These are phyloP conservation scores for Danionella dracula DNA, from an alignment of 2,797 vertebrate species.

Conservation along the genomic window DNA sequence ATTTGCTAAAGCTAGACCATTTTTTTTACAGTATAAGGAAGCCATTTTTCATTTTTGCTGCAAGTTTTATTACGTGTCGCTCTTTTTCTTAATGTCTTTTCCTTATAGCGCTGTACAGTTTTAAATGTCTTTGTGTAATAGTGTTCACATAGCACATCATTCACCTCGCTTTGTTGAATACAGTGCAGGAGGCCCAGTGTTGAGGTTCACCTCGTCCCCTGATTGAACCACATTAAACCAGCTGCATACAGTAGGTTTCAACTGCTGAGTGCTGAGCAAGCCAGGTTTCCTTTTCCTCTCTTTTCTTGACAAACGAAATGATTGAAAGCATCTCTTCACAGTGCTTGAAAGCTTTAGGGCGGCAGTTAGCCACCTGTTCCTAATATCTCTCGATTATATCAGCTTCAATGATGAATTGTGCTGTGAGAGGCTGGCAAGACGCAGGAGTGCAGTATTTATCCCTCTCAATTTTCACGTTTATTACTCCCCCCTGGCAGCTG, in stretches of 20 bases:
- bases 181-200: not conserved
- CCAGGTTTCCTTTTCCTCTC: not conserved
- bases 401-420: not conserved
- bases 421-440: not conserved
- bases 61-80: too few species aligned
- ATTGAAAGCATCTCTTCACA: not conserved
- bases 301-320: not conserved
- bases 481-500: not conserved
- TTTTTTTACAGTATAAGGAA: too few species aligned
- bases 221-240: conserved; percentile 5
- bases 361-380: not conserved
- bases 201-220: not conserved
- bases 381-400: conserved; percentile 12
- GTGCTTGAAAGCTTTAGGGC: not conserved
- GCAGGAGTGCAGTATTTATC: not conserved
- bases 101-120: too few species aligned
- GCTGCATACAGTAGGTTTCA: not conserved
- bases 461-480: not conserved
- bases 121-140: too few species aligned
- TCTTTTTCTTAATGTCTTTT: too few species aligned
- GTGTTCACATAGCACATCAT: too few species aligned
- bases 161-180: not conserved
- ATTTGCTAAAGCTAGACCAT: too few species aligned
- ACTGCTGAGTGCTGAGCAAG: conserved; percentile 9
- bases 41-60: too few species aligned